phyloP scores from a whole-genome alignment of 2,888 invertebrate species.

The Heliconius ismenius region DNA sequence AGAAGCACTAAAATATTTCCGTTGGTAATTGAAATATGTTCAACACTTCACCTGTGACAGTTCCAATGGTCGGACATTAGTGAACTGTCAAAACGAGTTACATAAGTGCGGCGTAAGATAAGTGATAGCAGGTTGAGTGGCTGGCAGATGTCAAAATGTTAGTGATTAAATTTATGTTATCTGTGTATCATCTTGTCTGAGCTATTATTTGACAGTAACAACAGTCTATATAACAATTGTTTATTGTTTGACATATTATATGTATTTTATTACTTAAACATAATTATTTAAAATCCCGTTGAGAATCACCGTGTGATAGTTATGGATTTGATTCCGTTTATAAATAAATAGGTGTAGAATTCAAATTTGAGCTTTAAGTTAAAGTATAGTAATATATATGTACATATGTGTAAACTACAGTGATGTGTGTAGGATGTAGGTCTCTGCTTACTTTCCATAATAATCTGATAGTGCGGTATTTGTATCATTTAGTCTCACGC shows the following conservation, averaged over 20 bases:
- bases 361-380: no score
- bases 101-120: slow-evolving; percentile 23
- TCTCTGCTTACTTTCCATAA: no score
- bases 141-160: slow-evolving; percentile 23
- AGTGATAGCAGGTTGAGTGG: slow-evolving; percentile 21
- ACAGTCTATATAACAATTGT: background rate
- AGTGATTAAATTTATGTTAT: slow-evolving; percentile 13
- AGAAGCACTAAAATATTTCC: slow-evolving; percentile 2
- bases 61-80: slow-evolving; percentile 22
- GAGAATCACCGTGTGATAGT: no score
- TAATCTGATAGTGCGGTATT: no score
- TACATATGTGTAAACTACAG: no score
- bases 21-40: slow-evolving; percentile 24
- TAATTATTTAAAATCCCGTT: no score
- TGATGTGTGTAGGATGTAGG: no score
- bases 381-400: no score
- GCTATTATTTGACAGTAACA: background rate
- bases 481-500: no score
- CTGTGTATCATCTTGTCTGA: slow-evolving; percentile 7
- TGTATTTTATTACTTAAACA: background rate
- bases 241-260: background rate
- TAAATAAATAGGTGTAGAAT: no score
- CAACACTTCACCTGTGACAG: slow-evolving; percentile 21
- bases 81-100: slow-evolving; percentile 26
- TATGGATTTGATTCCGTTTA: no score